Evolutionary conservation across 2,113 vertebrate species (phyloP).

Genomic region (Galbula dea): DNA sequence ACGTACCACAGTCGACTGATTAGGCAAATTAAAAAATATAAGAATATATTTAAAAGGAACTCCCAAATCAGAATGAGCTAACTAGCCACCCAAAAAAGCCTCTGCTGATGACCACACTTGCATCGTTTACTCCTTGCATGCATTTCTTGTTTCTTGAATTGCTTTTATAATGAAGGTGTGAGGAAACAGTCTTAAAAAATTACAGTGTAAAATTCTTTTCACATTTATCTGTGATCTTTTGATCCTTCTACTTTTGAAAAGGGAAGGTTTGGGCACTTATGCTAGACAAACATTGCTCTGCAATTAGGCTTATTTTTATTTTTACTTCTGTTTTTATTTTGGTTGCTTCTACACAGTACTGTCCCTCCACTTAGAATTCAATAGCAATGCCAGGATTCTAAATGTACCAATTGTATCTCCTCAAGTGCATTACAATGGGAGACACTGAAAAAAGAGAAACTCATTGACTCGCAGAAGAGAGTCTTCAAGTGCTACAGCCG

Average conservation of each 20-base stretch:
- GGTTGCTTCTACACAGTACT: background rate
- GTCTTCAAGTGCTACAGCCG: conserved; percentile 48
- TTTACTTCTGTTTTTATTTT: background rate
- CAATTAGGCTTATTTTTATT: background rate
- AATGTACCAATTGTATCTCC: conserved; percentile 17
- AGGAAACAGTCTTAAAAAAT: background rate
- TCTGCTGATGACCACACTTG: background rate
- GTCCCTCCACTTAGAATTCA: background rate
- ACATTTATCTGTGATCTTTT: background rate
- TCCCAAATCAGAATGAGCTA: background rate
- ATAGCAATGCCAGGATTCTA: background rate
- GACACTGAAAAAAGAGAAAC: background rate
- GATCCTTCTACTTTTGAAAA: background rate
- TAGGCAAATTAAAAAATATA: background rate
- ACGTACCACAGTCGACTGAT: background rate
- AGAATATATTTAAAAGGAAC: background rate
- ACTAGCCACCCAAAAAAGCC: background rate
- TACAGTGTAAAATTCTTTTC: background rate
- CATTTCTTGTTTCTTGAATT: background rate
- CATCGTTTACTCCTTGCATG: background rate
- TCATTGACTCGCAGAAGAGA: conserved; percentile 28
- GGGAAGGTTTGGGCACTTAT: background rate
- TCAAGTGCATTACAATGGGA: background rate
- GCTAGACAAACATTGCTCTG: background rate
- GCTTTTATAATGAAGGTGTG: background rate